Percentiles rank a stretch among this genome's conserved stretches.
Evolutionary conservation across 2,888 invertebrate genomes (phyloP).

Genomic region (Uropetala carovei): DNA sequence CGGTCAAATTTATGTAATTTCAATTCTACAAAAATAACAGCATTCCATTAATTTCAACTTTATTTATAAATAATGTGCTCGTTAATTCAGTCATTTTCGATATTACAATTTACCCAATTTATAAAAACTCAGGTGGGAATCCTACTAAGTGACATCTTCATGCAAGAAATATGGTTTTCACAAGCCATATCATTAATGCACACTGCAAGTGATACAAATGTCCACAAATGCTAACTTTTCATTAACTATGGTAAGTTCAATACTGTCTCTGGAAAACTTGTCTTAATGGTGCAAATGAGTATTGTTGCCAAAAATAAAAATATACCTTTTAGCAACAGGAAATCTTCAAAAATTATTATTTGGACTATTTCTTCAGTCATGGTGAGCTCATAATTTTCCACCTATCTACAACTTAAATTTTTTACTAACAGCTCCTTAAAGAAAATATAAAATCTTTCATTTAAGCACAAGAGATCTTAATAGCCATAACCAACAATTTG

Average conservation of each 20-base stretch:
- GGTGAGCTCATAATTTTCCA: slow-evolving; percentile 42
- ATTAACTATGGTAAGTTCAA: slow-evolving; percentile 41
- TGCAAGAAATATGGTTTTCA: slow-evolving; percentile 61
- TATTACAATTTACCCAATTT: slow-evolving; percentile 60
- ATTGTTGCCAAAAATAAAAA: slow-evolving; percentile 61
- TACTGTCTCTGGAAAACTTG: slow-evolving; percentile 33
- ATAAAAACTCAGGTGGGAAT: slow-evolving; percentile 49
- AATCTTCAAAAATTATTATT: slow-evolving; percentile 45
- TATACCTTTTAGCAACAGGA: slow-evolving; percentile 58
- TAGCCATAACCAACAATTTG: slow-evolving; percentile 56
- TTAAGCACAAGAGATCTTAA: slow-evolving; percentile 59
- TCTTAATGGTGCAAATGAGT: slow-evolving; percentile 44
- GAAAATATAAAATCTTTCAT: slow-evolving; percentile 56
- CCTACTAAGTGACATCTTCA: slow-evolving; percentile 50
- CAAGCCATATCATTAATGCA: slow-evolving; percentile 53
- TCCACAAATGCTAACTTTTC: slow-evolving; percentile 46
- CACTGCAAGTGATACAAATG: slow-evolving; percentile 57
- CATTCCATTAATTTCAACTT: slow-evolving; percentile 24
- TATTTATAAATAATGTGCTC: slow-evolving; percentile 64
- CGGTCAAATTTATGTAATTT: background rate
- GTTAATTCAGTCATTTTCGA: slow-evolving; percentile 61
- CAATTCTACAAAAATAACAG: background rate
- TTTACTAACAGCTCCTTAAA: slow-evolving; percentile 50
- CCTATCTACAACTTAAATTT: slow-evolving; percentile 44
- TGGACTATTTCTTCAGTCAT: slow-evolving; percentile 58